These are phyloP conservation scores for Aphyosemion australe DNA, from an alignment of 2,113 vertebrate genomes.

Conservation along the genomic window DNA sequence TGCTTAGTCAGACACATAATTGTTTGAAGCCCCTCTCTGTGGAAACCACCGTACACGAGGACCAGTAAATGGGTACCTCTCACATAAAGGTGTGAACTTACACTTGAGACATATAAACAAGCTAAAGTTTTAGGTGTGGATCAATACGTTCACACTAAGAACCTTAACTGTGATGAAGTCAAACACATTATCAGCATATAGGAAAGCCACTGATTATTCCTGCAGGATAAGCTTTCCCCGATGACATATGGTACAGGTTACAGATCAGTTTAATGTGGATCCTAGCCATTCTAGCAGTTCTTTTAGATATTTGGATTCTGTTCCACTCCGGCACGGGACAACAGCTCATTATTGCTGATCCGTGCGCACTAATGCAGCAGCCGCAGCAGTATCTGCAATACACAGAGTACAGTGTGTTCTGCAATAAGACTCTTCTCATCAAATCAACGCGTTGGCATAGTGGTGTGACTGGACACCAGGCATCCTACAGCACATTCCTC, in stretches of 20 bases:
- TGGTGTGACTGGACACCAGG: conserved; percentile 50
- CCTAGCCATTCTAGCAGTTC: background rate
- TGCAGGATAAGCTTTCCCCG: background rate
- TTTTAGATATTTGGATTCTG: background rate
- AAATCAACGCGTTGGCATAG: conserved; percentile 15
- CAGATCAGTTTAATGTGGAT: too few relatives aligned
- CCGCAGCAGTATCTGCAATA: conserved; percentile 26
- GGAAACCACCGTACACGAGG: conserved; percentile 36
- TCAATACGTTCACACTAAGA: background rate
- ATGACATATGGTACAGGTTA: background rate
- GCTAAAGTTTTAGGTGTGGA: background rate
- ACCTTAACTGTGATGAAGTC: background rate
- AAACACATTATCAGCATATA: background rate
- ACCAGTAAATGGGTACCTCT: conserved; percentile 52
- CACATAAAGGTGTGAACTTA: conserved; percentile 40
- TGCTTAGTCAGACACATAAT: conserved; percentile 59
- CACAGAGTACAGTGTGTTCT: conserved; percentile 35
- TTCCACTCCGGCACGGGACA: background rate
- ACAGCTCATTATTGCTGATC: conserved; percentile 7
- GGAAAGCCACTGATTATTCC: background rate
- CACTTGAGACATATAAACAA: conserved; percentile 23
- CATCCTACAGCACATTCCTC: conserved; percentile 50
- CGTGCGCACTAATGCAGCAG: background rate
- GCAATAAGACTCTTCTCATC: conserved; percentile 19
- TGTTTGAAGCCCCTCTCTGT: conserved; percentile 42